Base-by-base conservation (phyloP, 2,113 vertebrate species). In the Lates calcarifer region DNA sequence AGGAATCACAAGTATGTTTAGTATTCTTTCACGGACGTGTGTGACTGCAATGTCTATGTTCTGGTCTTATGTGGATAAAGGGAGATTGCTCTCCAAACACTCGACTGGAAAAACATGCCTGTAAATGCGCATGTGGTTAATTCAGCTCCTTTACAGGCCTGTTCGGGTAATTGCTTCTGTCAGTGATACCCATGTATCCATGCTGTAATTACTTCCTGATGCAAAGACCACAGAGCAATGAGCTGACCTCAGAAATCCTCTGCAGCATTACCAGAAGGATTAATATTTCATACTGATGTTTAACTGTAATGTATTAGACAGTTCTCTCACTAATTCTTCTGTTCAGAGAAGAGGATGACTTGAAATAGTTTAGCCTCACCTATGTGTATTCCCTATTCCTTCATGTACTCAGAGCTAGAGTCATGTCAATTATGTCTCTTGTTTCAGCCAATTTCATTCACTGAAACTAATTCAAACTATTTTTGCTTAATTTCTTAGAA, bases 191-290 rank as follows among this genome's bases (percentile, higher is more conserved):
- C 83, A 91, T 93, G 89, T 90, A 77, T 77, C 69, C 43, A 6
- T 55, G 68, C 79, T 84, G 67, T 92, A 92, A 93, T 92, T 91
- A 90, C 88, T 89, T 93, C 89, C 83, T 89, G 80, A 77, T 83
- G 82, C 68, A 89, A 88, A 87, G 77, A 73, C 84, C 81, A 89
- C 60, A 65, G 61, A 88, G 89, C 70, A 74, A 83, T 65, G 75
- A 86, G 81, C 41, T 72, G 79, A 90, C 86, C 91, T 84, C 74
- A 82, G 73, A 90, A 90, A 85, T 83, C 56, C 77, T 86, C 77
- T 57, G 20, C 79, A 68, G 88, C 76, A 74, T 86, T 67, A 81
- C 53, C 69, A 82, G 67, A 77, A 83, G 33, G 65, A 89, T 91
- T 79, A 85, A 66, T 82, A 84, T 86, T 88, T 84, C 73, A 90